Conservation (phyloP, 2,113 vertebrate genomes). For the Monopterus albus region DNA sequence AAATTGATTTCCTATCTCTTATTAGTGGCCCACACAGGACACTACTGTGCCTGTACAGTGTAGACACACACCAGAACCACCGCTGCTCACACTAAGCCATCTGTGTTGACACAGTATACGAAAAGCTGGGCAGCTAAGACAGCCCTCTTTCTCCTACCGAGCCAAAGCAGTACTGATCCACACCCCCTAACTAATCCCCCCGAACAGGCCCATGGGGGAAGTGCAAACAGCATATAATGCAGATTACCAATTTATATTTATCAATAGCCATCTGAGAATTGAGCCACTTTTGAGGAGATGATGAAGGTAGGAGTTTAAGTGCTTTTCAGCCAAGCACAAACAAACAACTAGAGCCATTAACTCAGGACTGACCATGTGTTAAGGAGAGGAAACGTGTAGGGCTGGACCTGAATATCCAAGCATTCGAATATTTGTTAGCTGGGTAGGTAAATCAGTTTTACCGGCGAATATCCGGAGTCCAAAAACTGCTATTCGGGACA, state of each 20-base stretch:
- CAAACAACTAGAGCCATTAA: conserved; percentile 7
- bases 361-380: not conserved
- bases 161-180: conserved; percentile 20
- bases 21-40: no score
- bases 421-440: no score
- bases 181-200: conserved; percentile 25
- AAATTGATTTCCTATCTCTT: no score
- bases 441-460: no score
- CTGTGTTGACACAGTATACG: no score
- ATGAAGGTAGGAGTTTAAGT: not conserved
- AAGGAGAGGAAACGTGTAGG: conserved; percentile 15
- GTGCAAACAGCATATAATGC: conserved; percentile 25
- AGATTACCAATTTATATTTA: conserved; percentile 30
- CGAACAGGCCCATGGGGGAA: conserved; percentile 6
- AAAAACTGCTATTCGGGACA: no score
- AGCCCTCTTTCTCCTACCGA: not conserved
- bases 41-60: no score
- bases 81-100: no score
- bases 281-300: conserved; percentile 1
- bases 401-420: no score
- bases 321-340: conserved; percentile 16
- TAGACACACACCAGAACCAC: no score
- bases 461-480: no score
- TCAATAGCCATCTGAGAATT: conserved; percentile 15
- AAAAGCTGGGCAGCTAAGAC: not conserved